Base-by-base conservation (phyloP, 2,888 invertebrate genomes). In the Apomyelois bistriatella region DNA sequence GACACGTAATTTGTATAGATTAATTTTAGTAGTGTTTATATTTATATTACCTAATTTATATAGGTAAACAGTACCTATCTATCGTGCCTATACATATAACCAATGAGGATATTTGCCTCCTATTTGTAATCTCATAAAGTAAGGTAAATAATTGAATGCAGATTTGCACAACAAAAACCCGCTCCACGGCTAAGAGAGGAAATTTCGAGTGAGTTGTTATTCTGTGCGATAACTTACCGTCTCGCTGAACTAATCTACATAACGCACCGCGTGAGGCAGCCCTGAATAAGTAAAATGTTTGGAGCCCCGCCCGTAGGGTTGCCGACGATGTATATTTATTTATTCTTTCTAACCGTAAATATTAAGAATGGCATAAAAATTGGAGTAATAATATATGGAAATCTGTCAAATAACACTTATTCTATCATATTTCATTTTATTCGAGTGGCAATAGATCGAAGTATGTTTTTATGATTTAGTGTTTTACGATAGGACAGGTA, bases 261-360 rank as follows among this genome's bases (percentile, higher is more conserved):
- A 68, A 69, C 61, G 66, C 61, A 59, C 62, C 55, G 57, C 54
- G 60, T 58, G 64, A 65, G 66, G 62, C 55, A 65, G 38, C 57
- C 56, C 62, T 76, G 69, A 76, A 77, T 77, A 78, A 73, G 62
- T 76, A 68, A 76, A 62, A 59, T 60, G 58, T 58, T 58, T 59
- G 53, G 52, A 37, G 30, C 55, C 43, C 53, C 51, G 58, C 62
- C 57, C 55, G 48, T 54, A 61, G 66, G 60, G 66, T 53, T 65
- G 60, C 66, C 63, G 65, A 65, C 66, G 10, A 57, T 64, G 66
- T 76, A 71, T 68, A 74, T 46, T 43, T 40, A 32, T 32, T 32
- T 7, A 32, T 7, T 32, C 3, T 7, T 5, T 7, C 7, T 5
- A 5, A 5, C 28, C 28, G 28, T 7, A 7, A 5, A 7, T 5